These are phyloP conservation scores for Sminthopsis crassicaudata DNA, from an alignment of 2,113 vertebrate genomes.

Conservation along the genomic window DNA sequence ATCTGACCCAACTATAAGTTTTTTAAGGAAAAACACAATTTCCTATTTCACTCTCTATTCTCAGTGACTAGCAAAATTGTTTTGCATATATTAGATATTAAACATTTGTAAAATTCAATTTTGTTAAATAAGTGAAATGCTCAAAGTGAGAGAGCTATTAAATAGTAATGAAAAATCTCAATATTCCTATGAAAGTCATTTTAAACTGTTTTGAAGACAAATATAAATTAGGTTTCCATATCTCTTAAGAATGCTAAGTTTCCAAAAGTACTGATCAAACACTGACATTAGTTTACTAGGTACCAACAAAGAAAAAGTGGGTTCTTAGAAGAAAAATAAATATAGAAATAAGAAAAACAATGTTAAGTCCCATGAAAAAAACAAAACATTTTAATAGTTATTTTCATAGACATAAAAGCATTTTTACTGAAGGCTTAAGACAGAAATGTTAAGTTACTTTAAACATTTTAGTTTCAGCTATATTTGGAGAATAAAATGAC, in stretches of 20 bases:
- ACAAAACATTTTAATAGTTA: background rate
- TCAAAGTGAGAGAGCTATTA: background rate
- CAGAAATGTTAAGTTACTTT: background rate
- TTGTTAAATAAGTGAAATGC: background rate
- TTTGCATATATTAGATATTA: background rate
- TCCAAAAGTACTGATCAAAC: background rate
- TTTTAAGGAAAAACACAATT: background rate
- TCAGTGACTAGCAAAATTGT: background rate
- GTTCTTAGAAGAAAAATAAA: background rate
- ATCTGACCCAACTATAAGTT: background rate
- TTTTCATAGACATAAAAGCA: no score
- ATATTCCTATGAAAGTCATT: background rate
- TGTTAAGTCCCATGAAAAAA: background rate
- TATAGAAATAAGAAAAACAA: background rate
- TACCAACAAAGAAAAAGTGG: slow-evolving; percentile 14
- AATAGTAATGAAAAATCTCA: background rate
- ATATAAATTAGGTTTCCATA: background rate
- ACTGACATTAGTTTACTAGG: background rate
- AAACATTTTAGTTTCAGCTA: background rate
- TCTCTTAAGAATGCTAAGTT: background rate
- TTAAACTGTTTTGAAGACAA: background rate
- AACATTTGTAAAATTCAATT: background rate
- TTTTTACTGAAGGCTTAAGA: background rate
- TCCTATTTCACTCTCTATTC: background rate
- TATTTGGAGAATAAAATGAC: background rate